Evolutionary conservation across 2,113 vertebrate genomes (phyloP), one percentile per base, ranked within the genome.

Genomic region (Antechinus flavipes): DNA sequence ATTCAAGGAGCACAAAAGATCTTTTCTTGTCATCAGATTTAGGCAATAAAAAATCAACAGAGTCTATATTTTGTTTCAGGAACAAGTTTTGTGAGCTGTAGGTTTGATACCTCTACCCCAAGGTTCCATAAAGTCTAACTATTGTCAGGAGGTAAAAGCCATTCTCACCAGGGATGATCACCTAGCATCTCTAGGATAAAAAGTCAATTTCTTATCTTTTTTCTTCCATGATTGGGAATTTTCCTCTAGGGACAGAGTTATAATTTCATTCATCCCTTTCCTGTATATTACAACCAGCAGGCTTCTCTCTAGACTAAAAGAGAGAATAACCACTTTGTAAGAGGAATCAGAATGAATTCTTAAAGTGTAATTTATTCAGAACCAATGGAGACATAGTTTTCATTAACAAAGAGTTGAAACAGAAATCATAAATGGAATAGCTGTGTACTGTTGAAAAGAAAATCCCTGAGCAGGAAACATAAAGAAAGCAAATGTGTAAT

Each of bases 51-150:
- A 91, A 94, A 56, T 90, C 46, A 46, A 42, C n/a, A 84, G 68
- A 42, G 68, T 42, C 1, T 19, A 2, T 52, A 5, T 61, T 97
- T 94, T 90, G 55, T 54, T 11, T 84, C 54, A 93, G 68, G 89
- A 97, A 93, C 54, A 52, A 90, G 91, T 91, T 94, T 95, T 61
- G 42, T 93, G 54, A 68, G 23, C 42, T 91, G 9, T 26, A 91
- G 10, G 89, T 93, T 92, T 94, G 93, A 56, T 89, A 54, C 2
- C 42, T 95, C 22, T 89, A 22, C 68, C 52, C 91, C 47, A 7
- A 58, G 53, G 49, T 16, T 26, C 58, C 54, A 11, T 16, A 8
- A 54, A 91, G 30, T 42, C 90, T 55, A 2, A 42, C 61, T 0
- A 22, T 6, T 2, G 89, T 61, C 0, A 30, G 91, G 47, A 47